Evolutionary conservation across 2,113 vertebrate species (phyloP), one percentile per base, ranked within the genome.

Genomic region (Cercocebus atys): DNA sequence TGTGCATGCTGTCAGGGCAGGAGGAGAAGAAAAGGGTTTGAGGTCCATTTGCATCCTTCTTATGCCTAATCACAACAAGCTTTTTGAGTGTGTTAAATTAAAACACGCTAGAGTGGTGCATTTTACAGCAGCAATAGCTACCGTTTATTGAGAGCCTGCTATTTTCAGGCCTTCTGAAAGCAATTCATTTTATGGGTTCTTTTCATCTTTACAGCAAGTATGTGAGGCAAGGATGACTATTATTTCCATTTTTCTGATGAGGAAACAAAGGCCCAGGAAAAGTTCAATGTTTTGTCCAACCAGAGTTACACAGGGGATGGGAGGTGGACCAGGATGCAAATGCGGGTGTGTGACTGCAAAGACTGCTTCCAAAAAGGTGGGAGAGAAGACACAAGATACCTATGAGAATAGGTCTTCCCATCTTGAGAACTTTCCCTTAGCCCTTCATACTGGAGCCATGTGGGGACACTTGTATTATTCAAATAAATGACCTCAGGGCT

Each of bases 41-140:
- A 94, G 55, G 61, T 87, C 59, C 81, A 32, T 90, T 45, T 94
- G 17, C 55, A 47, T 95, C 91, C 10, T 61, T 83, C 75, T 88
- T 70, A 45, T 70, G 88, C 23, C 57, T 93, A 55, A 81, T 64
- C 45, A 88, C 68, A 55, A 14, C 8, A 47, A 81, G 18, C 61
- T 55, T 61, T 73, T 55, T 52, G 50, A 94, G 52, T 47, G 23
- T 23, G 43, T 81, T 76, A 85, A 88, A n/a, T 85, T 68, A 78
- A 76, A 72, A 52, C 20, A 4, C 47, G 27, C 78, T 55, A 35
- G 70, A 5, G 40, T 50, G 8, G 10, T 14, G 14, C 76, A 76
- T n/a, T 85, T 79, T 40, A 0, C 6, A 11, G 35, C 23, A 75
- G 47, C 17, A 4, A 27, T 11, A 84, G 40, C 59, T 61, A 17